A percentile compares a stretch with the other conserved stretches of the same genome.
Conservation (phyloP, 1,140 invertebrate genomes). For the Zaprionus camerounensis region DNA sequence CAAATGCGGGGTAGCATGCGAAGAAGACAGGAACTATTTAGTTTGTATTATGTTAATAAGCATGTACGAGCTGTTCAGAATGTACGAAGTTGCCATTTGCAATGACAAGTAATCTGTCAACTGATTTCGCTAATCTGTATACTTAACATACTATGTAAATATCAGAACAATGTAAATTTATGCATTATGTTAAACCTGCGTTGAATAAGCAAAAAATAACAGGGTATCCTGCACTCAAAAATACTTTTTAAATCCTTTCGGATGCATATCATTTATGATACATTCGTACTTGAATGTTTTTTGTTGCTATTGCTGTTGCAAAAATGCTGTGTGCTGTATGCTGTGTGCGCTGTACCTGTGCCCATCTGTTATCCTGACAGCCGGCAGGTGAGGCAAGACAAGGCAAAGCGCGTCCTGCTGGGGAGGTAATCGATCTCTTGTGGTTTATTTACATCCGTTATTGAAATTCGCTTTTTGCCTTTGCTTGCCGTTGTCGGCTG, state of each 20-base stretch:
- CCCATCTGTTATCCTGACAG: constrained; percentile 78
- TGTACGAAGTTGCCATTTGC: not conserved
- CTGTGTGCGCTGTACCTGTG: constrained; percentile 53
- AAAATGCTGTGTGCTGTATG: constrained; percentile 30
- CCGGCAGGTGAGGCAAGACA: constrained; percentile 44
- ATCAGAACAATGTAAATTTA: not conserved
- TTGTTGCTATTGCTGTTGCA: constrained; percentile 20
- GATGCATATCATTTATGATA: constrained; percentile 38
- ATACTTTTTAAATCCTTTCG: not conserved
- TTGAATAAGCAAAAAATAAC: not conserved
- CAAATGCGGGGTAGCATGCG: not conserved
- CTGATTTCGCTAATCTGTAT: not conserved
- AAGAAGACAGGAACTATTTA: too few relatives aligned
- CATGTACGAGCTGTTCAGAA: not conserved
- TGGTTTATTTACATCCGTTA: constrained; percentile 82
- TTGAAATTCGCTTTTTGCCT: constrained; percentile 73
- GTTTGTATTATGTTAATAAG: not conserved
- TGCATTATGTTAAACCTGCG: not conserved
- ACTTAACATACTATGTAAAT: not conserved
- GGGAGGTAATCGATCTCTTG: constrained; percentile 78
- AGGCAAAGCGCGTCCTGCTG: constrained; percentile 30
- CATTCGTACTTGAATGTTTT: constrained; percentile 49
- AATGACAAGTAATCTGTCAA: not conserved
- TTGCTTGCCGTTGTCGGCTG: constrained; percentile 38
- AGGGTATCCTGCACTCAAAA: not conserved